These are phyloP conservation scores for Noctua comes DNA, from an alignment of 2,888 invertebrate genomes.

Conservation along the genomic window DNA sequence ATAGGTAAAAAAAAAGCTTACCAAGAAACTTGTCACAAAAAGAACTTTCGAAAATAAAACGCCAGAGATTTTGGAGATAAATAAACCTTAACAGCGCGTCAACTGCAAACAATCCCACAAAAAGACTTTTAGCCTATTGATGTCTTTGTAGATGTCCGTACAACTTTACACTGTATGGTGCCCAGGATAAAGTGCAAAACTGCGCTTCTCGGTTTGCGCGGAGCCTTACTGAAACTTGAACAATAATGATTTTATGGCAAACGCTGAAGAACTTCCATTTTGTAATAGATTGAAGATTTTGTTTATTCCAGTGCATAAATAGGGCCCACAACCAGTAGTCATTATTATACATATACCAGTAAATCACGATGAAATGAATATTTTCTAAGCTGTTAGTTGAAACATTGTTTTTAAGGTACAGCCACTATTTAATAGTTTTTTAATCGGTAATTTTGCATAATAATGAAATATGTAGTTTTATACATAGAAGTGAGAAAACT, in stretches of 20 bases:
- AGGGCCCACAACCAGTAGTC: no score
- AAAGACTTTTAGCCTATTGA: not conserved
- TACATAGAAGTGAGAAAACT: constrained; percentile 4
- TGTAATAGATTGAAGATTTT: not conserved
- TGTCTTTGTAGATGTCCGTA: not conserved
- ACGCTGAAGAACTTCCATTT: not conserved
- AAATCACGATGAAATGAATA: not conserved
- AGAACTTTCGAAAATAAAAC: not conserved
- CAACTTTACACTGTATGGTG: not conserved
- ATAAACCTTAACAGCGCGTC: not conserved
- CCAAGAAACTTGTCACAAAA: not conserved
- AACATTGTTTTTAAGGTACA: constrained; percentile 9
- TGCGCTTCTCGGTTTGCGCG: not conserved
- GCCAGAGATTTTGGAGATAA: not conserved
- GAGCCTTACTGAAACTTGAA: not conserved
- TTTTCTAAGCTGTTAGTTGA: not conserved
- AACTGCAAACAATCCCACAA: not conserved
- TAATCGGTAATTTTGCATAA: not conserved
- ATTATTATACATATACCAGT: not conserved
- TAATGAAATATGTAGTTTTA: constrained; percentile 1
- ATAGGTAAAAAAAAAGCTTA: not conserved
- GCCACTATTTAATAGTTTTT: not conserved
- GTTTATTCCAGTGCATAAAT: not conserved
- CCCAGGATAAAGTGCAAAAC: not conserved
- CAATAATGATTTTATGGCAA: not conserved